Percentiles rank a stretch among this genome's conserved stretches.
phyloP scores from a whole-genome alignment of 2,888 invertebrate genomes.

The Napeogenes sylphis region DNA sequence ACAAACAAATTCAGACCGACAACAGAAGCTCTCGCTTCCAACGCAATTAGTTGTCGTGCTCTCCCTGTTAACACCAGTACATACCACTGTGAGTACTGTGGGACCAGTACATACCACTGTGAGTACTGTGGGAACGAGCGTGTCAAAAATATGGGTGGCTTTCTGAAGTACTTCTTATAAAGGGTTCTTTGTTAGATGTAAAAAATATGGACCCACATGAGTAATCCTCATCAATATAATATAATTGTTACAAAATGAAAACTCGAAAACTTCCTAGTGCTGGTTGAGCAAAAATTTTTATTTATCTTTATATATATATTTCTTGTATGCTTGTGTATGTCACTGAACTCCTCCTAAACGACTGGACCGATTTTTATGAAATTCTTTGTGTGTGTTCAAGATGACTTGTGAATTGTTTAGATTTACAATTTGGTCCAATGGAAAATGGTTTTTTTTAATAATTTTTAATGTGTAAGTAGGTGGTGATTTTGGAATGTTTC shows the following conservation, averaged over 20 bases:
- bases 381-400: no score
- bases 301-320: no score
- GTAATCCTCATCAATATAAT: neutral
- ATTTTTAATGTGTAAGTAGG: no score
- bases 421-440: no score
- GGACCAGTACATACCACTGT: slow-evolving; percentile 15
- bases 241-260: neutral
- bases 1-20: slow-evolving; percentile 24
- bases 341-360: no score
- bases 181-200: neutral
- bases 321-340: no score
- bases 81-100: slow-evolving; percentile 5
- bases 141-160: neutral
- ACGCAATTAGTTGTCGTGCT: slow-evolving; percentile 27
- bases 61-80: slow-evolving; percentile 22
- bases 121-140: slow-evolving; percentile 22
- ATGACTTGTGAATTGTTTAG: no score
- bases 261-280: neutral
- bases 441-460: no score
- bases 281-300: no score
- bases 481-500: no score
- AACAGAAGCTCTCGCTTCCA: slow-evolving; percentile 17
- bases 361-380: no score
- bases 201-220: neutral
- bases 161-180: neutral